Evolutionary conservation across 1,140 invertebrate species (phyloP), one percentile per base, ranked within the genome.

Genomic region (Saxidomus purpurata): DNA sequence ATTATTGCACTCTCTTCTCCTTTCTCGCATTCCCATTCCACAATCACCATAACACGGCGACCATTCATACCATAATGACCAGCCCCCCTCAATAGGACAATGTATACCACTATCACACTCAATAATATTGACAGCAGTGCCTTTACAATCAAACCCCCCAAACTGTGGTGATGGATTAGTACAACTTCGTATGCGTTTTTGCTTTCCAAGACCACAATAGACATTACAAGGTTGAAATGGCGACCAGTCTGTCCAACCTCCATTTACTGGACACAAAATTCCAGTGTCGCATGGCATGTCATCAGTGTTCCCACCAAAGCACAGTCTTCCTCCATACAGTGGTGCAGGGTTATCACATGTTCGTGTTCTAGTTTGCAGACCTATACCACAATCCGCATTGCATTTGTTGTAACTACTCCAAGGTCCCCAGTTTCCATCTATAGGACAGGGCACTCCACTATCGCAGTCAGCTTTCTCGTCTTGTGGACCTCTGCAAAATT

Each of bases 81-180:
- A 97, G 3, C 95, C 96, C 1, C 97, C 97, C 87, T 97, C 96
- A 83, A 92, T 89, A 85, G 82, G 38, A 43, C 67, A 79, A 69
- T 25, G 36, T 28, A 61, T 36, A 38, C 47, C 67, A 59, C 55
- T 59, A 59, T 74, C 69, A 31, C 90, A 91, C 43, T 89, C 61
- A 9, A 79, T 25, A 6, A 43, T 71, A 17, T 92, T 77, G 19
- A 76, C 34, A 31, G 34, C 59, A n/a, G 69, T 34, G 17, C 98
- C 98, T 0, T 95, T 92, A 92, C 98, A 98, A 19, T 97, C 97
- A 1, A 96, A 90, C 0, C 97, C 97, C 15, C 97, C 97, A 61
- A 97, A 92, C n/a, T 91, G 95, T 0, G 97, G 97, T 11, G 94
- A 93, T 0, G 97, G 97, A 93, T 97, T 97, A 80, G 97, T 97